Evolutionary conservation across 92 coral and sea anemone genomes (phyloP).

Genomic region (Epizoanthus stellaris): DNA sequence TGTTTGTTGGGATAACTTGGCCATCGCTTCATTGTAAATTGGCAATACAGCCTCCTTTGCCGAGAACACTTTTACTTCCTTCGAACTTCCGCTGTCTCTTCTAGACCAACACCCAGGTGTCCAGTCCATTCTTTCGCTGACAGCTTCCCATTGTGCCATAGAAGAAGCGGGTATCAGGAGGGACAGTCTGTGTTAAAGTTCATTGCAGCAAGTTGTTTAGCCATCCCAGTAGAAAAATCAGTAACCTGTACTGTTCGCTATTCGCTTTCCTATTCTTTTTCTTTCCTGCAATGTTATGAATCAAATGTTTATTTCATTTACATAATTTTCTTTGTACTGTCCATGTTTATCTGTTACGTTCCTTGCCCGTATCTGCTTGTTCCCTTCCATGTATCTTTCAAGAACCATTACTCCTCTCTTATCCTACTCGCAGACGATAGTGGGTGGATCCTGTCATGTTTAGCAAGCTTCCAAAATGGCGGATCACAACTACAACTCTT

Average conservation of each 20-base stretch:
- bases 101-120: background rate
- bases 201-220: conserved; percentile 35
- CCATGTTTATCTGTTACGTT: too few species aligned
- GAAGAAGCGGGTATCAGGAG: conserved; percentile 24
- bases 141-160: background rate
- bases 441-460: too few species aligned
- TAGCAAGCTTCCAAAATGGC: too few species aligned
- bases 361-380: too few species aligned
- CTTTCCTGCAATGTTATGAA: background rate
- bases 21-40: conserved; percentile 25
- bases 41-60: conserved; percentile 7
- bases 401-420: too few species aligned
- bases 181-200: background rate
- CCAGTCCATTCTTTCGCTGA: background rate
- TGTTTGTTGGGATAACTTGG: conserved; percentile 12
- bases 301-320: background rate
- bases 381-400: too few species aligned
- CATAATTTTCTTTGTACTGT: background rate
- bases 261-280: background rate
- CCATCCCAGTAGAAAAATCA: conserved; percentile 10
- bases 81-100: conserved; percentile 3
- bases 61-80: conserved; percentile 15
- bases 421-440: too few species aligned
- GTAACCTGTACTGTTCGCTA: background rate
- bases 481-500: too few species aligned